phyloP scores from a whole-genome alignment of 2,113 vertebrate genomes.

The Sebastes fasciatus region DNA sequence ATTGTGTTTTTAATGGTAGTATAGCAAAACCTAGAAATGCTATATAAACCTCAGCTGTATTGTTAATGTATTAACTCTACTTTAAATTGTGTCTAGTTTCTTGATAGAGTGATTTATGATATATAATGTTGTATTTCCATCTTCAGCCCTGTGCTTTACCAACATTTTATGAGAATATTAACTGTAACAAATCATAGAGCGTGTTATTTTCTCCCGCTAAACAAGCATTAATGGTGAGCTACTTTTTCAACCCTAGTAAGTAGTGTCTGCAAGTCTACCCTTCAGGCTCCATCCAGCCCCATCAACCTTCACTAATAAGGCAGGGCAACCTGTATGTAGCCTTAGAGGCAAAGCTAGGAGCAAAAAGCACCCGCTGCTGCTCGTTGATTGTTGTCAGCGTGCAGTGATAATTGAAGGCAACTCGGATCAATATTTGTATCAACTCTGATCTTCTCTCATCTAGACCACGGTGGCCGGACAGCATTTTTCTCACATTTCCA shows the following conservation, averaged over 20 bases:
- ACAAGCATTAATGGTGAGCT: not conserved
- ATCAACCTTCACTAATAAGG: not conserved
- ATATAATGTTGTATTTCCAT: not conserved
- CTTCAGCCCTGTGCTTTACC: not conserved
- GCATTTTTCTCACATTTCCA: not conserved
- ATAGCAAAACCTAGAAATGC: too few species aligned
- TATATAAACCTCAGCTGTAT: not conserved
- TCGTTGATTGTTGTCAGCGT: not conserved
- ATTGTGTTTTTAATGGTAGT: too few species aligned
- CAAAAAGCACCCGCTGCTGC: not conserved
- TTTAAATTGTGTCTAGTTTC: not conserved
- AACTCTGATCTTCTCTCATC: not conserved
- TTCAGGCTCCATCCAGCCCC: not conserved
- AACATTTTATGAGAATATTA: not conserved
- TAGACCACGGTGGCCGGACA: too few species aligned
- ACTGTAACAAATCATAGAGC: not conserved
- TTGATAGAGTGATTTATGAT: not conserved
- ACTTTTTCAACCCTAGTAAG: not conserved
- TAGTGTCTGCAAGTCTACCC: not conserved
- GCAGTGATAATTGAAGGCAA: not conserved
- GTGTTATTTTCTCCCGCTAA: not conserved
- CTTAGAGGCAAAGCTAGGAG: not conserved
- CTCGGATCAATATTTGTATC: slow-evolving; percentile 5
- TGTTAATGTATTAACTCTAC: not conserved
- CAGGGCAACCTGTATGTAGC: not conserved